Base-by-base conservation (phyloP, 35 echinoderm and acorn worm species). In the Apostichopus californicus region DNA sequence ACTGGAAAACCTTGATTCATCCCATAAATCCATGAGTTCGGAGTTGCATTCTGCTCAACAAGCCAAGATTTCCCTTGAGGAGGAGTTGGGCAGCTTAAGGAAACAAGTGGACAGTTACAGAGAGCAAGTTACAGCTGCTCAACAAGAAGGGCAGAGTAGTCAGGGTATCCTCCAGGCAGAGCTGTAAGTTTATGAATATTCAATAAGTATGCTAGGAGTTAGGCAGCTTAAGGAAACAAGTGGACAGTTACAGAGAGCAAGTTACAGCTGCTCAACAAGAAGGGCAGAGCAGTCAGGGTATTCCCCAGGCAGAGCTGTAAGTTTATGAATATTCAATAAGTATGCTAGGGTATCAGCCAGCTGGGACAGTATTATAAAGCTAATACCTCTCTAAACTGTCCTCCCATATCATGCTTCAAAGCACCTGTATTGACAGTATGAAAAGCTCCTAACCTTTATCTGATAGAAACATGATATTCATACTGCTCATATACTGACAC, bases 221-320 rank as follows among this genome's bases (percentile, higher is more conserved):
- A 25, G 24, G 24, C 24, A 25, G 24, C 24, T 25, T 25, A 25
- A 25, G 81, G 54, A 81, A 80, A 28, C 94, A 98, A 79, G 88
- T 95, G 57, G 96, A 95, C 9, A 93, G 84, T 20, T 98, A 92
- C 88, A 93, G 90, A 87, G 80, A 90, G 52, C 94, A 93, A 92
- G 59, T 98, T 54, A 79, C 71, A 60, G 5, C 73, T 52, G 88
- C 88, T 17, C 92, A 95, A 77, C 73, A 98, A 63, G 63, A 98
- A 87, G 96, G 94, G 5, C 77, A 95, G 82, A 77, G 86, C 58
- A 98, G 84, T 58, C 55, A 95, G 63, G 96, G 96, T 72, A 63
- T 90, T 0, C 56, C 94, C 53, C 94, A 98, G 71, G 83, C 96
- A 70, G 56, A 98, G 55, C 89, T 98, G 94, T 95, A 64, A 95